A percentile compares a stretch with the other conserved stretches of the same genome.
Evolutionary conservation across 2,113 vertebrate genomes (phyloP).

Genomic region (Pseudorhombus dupliciocellatus): DNA sequence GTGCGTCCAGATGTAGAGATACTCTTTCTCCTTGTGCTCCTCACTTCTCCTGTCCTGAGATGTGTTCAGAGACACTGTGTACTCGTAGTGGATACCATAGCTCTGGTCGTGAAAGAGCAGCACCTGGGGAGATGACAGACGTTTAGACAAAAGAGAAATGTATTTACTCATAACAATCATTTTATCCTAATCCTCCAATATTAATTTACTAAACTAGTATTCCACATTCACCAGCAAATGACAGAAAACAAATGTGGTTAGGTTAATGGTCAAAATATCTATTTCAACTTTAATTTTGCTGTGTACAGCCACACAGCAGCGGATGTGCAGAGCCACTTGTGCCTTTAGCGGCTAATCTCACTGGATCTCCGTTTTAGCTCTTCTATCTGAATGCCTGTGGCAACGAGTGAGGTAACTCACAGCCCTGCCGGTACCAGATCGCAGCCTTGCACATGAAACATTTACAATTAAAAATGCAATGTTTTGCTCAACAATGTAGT

Average conservation of each 20-base stretch:
- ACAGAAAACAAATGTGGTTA: no score
- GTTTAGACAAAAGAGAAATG: neutral
- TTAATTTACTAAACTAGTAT: neutral
- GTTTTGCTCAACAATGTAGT: neutral
- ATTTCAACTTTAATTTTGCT: no score
- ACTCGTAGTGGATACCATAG: constrained; percentile 97
- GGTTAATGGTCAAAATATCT: no score
- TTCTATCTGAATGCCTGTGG: no score
- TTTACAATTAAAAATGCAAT: neutral
- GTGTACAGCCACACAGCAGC: no score
- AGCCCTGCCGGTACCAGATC: no score
- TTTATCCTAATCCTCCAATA: constrained; percentile 28
- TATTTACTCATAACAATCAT: neutral
- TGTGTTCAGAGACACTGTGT: constrained; percentile 92
- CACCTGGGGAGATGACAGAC: constrained; percentile 80
- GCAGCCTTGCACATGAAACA: neutral
- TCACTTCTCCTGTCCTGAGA: constrained; percentile 80
- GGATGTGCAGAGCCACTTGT: no score
- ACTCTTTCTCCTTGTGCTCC: constrained; percentile 82
- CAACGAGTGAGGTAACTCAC: no score
- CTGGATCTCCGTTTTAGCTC: no score
- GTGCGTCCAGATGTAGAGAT: constrained; percentile 97
- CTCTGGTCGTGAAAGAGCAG: constrained; percentile 96
- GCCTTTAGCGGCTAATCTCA: no score
- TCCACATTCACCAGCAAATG: no score